phyloP scores from a whole-genome alignment of 1,140 invertebrate genomes.

The Charaxes varanes region DNA sequence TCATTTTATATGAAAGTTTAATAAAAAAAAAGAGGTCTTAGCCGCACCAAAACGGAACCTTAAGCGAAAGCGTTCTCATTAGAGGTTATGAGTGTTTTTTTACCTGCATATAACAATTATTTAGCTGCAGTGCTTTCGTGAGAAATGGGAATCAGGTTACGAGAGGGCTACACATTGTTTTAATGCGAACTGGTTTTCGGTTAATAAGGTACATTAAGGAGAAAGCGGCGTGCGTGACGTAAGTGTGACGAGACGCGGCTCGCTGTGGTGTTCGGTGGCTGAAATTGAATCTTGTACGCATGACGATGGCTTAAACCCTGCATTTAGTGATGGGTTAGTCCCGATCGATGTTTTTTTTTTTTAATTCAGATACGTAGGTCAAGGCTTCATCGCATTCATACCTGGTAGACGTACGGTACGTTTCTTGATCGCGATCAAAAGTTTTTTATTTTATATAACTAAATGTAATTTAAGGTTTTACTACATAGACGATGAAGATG shows the following conservation, averaged over 20 bases:
- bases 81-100: constrained; percentile 14
- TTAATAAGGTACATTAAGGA: constrained; percentile 63
- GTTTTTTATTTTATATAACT: too few species aligned
- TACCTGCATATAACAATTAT: constrained; percentile 12
- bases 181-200: constrained; percentile 45
- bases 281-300: constrained; percentile 55
- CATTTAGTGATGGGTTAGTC: constrained; percentile 64
- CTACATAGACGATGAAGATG: too few species aligned
- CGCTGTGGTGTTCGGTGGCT: constrained; percentile 43
- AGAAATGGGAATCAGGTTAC: constrained; percentile 42
- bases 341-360: too few species aligned
- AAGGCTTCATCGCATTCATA: too few species aligned
- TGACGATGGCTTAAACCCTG: constrained; percentile 29
- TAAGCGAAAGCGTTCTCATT: constrained; percentile 20
- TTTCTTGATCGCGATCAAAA: constrained; percentile 9
- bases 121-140: constrained; percentile 16
- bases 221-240: constrained; percentile 36
- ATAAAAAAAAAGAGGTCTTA: too few species aligned
- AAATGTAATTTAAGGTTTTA: constrained; percentile 3
- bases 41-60: too few species aligned
- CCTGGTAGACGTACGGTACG: too few species aligned
- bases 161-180: constrained; percentile 40
- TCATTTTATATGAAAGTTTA: too few species aligned
- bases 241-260: constrained; percentile 26
- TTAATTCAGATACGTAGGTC: too few species aligned